Evolutionary conservation across 2,113 vertebrate species (phyloP).

Genomic region (Tachysurus vachellii): DNA sequence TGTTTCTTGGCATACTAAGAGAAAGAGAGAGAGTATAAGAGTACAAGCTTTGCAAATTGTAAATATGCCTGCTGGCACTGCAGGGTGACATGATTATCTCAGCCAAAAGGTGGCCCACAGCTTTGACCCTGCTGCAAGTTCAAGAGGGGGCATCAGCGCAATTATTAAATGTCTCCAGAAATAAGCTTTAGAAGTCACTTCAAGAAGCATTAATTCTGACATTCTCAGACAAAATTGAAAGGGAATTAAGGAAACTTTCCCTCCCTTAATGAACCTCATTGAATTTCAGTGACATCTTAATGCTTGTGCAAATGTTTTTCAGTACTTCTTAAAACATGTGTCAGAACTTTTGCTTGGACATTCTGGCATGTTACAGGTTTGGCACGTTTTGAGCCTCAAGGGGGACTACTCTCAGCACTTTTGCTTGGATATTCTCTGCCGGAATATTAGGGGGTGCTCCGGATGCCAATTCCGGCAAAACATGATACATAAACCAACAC

Average conservation of each 20-base stretch:
- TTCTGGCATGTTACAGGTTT: too few species aligned
- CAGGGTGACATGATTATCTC: conserved; percentile 45
- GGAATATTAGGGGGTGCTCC: too few species aligned
- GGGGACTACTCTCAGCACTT: too few species aligned
- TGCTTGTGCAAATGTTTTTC: conserved; percentile 9
- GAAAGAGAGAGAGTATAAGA: not conserved
- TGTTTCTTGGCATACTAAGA: conserved; percentile 17
- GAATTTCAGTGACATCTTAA: not conserved
- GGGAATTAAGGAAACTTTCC: not conserved
- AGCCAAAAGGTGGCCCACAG: conserved; percentile 47
- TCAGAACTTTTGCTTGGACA: too few species aligned
- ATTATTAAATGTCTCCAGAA: conserved; percentile 55
- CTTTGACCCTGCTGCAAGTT: conserved; percentile 43
- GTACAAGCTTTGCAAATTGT: conserved; percentile 15
- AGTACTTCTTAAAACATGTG: not conserved
- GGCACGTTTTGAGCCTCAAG: too few species aligned
- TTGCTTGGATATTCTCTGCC: too few species aligned
- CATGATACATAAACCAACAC: too few species aligned
- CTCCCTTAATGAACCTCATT: conserved; percentile 26
- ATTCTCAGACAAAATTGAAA: conserved; percentile 15
- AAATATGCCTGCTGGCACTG: conserved; percentile 40
- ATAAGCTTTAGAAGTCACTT: conserved; percentile 32
- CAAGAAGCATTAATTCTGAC: conserved; percentile 25
- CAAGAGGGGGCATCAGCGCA: conserved; percentile 49
- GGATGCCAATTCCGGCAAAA: too few species aligned